These are phyloP conservation scores for Andricus grossulariae DNA, from an alignment of 1,140 invertebrate species.

Conservation along the genomic window DNA sequence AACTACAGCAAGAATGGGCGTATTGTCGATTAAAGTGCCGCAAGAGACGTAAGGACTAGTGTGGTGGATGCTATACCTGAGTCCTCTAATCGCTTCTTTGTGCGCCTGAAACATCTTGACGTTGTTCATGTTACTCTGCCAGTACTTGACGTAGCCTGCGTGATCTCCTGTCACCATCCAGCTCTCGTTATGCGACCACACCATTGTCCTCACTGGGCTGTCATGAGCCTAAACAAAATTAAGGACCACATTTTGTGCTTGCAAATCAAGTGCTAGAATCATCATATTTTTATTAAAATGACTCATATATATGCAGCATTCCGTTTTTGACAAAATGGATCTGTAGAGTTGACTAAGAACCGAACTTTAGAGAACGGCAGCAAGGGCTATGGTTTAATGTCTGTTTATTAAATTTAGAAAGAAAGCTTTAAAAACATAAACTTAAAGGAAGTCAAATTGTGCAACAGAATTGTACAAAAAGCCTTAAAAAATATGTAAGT, in stretches of 20 bases:
- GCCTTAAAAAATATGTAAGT: no score
- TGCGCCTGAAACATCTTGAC: conserved; percentile 99
- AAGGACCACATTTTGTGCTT: conserved; percentile 29
- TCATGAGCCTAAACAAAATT: conserved; percentile 91
- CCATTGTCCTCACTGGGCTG: conserved; percentile 97
- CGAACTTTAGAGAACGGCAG: no score
- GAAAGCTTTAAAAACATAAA: no score
- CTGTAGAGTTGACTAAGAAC: no score
- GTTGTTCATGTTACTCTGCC: conserved; percentile 99
- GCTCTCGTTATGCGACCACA: conserved; percentile 99
- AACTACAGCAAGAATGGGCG: conserved; percentile 58
- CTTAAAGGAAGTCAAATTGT: no score
- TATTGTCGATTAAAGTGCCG: conserved; percentile 61
- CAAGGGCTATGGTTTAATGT: no score
- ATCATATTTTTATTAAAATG: background rate
- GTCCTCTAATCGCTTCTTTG: conserved; percentile 98
- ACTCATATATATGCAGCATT: background rate
- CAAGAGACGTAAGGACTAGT: conserved; percentile 73
- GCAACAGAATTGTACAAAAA: no score
- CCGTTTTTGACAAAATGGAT: no score
- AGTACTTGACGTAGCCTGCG: conserved; percentile 99
- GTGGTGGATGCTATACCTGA: conserved; percentile 87
- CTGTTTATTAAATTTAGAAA: no score
- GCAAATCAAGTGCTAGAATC: background rate
- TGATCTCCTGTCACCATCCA: conserved; percentile 99